Evolutionary conservation across 2,888 invertebrate species (phyloP).

Genomic region (Hirtodrosophila duncani): DNA sequence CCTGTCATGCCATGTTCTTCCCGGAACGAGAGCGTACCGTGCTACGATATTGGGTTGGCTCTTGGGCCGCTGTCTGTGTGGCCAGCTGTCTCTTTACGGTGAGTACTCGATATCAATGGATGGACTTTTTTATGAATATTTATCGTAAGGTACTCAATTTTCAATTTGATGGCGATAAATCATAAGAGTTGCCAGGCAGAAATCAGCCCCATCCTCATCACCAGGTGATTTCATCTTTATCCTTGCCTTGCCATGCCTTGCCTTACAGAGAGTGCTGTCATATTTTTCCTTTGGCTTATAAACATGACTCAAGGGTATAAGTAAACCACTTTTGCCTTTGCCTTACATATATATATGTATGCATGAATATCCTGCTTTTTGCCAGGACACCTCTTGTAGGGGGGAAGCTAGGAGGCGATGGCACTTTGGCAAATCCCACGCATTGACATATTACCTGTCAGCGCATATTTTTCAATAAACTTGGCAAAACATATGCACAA

Average conservation of each 20-base stretch:
- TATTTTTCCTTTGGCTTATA: constrained; percentile 57
- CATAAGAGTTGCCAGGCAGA: constrained; percentile 40
- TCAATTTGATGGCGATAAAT: constrained; percentile 60
- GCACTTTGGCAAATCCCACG: constrained; percentile 66
- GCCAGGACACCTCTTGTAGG: no score
- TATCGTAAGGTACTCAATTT: constrained; percentile 54
- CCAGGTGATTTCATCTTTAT: not conserved
- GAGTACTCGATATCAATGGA: constrained; percentile 25
- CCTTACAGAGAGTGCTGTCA: constrained; percentile 63
- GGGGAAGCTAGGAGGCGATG: no score
- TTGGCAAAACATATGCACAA: constrained; percentile 64
- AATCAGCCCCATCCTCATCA: not conserved
- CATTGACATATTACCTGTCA: constrained; percentile 75
- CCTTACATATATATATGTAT: constrained; percentile 32
- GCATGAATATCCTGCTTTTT: constrained; percentile 2
- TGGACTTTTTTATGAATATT: constrained; percentile 30
- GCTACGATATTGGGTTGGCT: constrained; percentile 93
- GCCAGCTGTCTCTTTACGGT: constrained; percentile 93
- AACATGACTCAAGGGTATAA: constrained; percentile 40
- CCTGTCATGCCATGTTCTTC: constrained; percentile 96
- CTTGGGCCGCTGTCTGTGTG: constrained; percentile 94
- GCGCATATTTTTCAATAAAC: constrained; percentile 72
- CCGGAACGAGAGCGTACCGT: constrained; percentile 88
- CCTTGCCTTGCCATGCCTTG: constrained; percentile 13
- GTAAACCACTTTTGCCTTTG: constrained; percentile 41